Conservation (phyloP, 1,140 invertebrate genomes). For the Diuraphis noxia region DNA sequence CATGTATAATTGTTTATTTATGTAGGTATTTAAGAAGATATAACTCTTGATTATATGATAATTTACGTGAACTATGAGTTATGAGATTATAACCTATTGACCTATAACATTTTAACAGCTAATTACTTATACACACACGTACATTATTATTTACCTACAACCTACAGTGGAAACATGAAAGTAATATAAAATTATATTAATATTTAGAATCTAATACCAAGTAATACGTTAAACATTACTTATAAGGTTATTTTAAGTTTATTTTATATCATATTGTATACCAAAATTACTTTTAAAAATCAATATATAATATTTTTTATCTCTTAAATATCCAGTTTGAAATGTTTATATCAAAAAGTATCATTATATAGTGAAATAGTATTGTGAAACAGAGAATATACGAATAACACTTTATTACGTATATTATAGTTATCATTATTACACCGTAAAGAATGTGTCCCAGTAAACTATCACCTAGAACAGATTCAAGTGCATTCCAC, state of each 20-base stretch:
- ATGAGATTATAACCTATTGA: background rate
- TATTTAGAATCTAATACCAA: background rate
- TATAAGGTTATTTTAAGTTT: background rate
- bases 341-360: background rate
- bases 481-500: constrained; percentile 27
- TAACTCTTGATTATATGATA: background rate
- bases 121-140: background rate
- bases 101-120: background rate
- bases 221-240: background rate
- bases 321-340: background rate
- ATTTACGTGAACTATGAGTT: background rate
- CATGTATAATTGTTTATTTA: no score
- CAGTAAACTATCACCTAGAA: background rate
- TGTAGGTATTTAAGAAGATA: background rate
- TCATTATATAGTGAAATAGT: background rate
- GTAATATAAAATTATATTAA: background rate
- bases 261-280: no score
- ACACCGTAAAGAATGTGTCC: constrained; percentile 17
- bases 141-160: background rate
- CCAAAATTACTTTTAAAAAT: background rate
- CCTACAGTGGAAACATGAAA: background rate
- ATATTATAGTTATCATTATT: background rate
- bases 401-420: background rate
- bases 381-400: background rate
- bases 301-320: background rate